Conservation (phyloP, 2,888 invertebrate genomes). For the Synergus umbraculus region DNA sequence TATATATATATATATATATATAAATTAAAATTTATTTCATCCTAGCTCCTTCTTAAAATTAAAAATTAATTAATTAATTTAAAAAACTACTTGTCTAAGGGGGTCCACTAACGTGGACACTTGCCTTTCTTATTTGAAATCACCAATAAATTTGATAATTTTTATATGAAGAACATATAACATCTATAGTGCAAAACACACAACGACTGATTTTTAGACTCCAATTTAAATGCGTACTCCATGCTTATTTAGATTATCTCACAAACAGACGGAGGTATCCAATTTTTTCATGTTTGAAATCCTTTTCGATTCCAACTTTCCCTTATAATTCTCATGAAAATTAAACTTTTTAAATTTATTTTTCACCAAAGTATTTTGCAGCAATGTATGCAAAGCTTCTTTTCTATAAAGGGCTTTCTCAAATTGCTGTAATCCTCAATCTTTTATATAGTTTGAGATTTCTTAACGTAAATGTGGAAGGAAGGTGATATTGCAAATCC, state of each 20-base stretch:
- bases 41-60: neutral
- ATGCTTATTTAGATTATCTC: too few relatives aligned
- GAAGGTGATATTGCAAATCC: slow-evolving; percentile 19
- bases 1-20: neutral
- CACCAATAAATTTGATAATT: too few relatives aligned
- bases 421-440: slow-evolving; percentile 16
- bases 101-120: too few relatives aligned
- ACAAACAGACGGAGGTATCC: too few relatives aligned
- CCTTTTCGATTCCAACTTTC: neutral
- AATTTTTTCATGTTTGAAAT: too few relatives aligned
- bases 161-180: too few relatives aligned
- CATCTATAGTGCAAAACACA: too few relatives aligned
- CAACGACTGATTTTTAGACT: too few relatives aligned
- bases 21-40: neutral
- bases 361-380: neutral
- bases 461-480: neutral
- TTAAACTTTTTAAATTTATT: neutral
- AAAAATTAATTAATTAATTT: neutral
- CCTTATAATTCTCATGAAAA: neutral
- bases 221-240: too few relatives aligned
- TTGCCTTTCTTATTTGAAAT: too few relatives aligned
- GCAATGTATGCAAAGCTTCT: neutral
- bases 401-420: neutral
- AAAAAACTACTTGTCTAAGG: neutral
- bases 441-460: neutral